Percentiles rank a stretch among this genome's conserved stretches.
phyloP scores from a whole-genome alignment of 2,797 vertebrate species.

The Phylloscopus collybita region DNA sequence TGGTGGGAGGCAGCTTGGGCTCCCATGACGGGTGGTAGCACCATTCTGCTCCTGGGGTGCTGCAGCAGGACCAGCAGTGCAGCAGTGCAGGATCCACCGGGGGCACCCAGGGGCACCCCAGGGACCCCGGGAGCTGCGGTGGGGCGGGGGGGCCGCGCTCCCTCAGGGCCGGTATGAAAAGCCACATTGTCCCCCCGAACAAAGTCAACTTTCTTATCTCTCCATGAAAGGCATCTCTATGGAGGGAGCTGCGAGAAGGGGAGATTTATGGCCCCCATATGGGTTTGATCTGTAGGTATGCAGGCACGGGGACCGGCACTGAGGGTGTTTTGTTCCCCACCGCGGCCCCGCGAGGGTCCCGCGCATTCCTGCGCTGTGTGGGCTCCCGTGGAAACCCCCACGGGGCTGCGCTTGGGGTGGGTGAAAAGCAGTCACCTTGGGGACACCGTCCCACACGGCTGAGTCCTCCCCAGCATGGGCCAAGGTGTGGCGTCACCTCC shows the following conservation, averaged over 20 bases:
- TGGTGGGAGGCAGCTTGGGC: not conserved
- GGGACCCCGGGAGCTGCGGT: not conserved
- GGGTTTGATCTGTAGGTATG: constrained; percentile 68
- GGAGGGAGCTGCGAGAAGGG: constrained; percentile 30
- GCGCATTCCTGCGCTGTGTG: not conserved
- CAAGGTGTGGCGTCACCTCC: not conserved
- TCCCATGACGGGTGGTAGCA: accelerated
- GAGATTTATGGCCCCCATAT: constrained; percentile 67
- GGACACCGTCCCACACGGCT: accelerated
- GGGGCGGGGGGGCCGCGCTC: not conserved
- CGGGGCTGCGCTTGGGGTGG: too few relatives aligned
- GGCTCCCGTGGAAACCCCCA: not conserved
- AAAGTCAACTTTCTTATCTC: constrained; percentile 75
- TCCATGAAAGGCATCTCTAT: constrained; percentile 74
- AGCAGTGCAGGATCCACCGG: not conserved
- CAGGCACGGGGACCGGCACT: constrained; percentile 19
- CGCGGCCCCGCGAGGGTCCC: not conserved
- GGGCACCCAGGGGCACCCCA: not conserved
- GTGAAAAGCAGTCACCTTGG: accelerated
- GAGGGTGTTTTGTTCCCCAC: constrained; percentile 60
- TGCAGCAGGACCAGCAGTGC: accelerated
- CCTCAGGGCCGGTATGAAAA: constrained; percentile 31
- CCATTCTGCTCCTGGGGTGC: not conserved
- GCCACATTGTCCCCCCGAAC: constrained; percentile 68
- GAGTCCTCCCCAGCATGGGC: not conserved